Percentiles rank a stretch among this genome's conserved stretches.
phyloP scores from a whole-genome alignment of 2,113 vertebrate species.

The Aythya baeri region DNA sequence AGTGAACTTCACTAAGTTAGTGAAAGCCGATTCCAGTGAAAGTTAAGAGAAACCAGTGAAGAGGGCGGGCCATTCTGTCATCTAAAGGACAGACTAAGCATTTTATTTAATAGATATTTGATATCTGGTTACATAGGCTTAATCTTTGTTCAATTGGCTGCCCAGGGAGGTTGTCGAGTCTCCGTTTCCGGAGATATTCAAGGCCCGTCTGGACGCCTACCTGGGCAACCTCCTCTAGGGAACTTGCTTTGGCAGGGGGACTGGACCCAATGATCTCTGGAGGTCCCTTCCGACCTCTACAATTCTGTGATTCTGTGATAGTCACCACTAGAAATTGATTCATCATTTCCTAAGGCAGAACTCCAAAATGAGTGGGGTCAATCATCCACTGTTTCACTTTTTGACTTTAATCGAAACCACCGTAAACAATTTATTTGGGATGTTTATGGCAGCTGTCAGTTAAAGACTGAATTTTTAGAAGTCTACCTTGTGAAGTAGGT shows the following conservation, averaged over 20 bases:
- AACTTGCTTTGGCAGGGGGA: too few relatives aligned
- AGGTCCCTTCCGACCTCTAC: too few relatives aligned
- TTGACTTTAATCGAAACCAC: slow-evolving; percentile 23
- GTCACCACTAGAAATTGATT: slow-evolving; percentile 2
- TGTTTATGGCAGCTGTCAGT: slow-evolving; percentile 11
- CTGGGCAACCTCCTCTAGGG: too few relatives aligned
- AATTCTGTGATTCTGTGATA: too few relatives aligned
- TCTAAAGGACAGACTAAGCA: not conserved
- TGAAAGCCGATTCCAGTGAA: not conserved
- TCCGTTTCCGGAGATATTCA: too few relatives aligned
- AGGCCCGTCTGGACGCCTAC: too few relatives aligned
- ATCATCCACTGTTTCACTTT: slow-evolving; percentile 15
- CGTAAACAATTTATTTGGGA: slow-evolving; percentile 60
- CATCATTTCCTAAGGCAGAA: slow-evolving; percentile 14
- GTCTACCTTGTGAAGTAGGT: not conserved
- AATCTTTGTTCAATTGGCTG: not conserved
- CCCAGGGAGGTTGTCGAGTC: too few relatives aligned
- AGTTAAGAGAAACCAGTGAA: not conserved
- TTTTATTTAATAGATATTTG: not conserved
- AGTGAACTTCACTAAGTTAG: not conserved
- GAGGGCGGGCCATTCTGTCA: not conserved
- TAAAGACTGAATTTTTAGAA: slow-evolving; percentile 40
- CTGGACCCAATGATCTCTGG: too few relatives aligned
- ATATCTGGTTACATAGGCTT: not conserved
- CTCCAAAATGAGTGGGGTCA: slow-evolving; percentile 37